Percentiles rank a stretch among this genome's conserved stretches.
These are phyloP conservation scores for Diplosoma virens DNA, from an alignment of 23 tunicate genomes.

Conservation along the genomic window DNA sequence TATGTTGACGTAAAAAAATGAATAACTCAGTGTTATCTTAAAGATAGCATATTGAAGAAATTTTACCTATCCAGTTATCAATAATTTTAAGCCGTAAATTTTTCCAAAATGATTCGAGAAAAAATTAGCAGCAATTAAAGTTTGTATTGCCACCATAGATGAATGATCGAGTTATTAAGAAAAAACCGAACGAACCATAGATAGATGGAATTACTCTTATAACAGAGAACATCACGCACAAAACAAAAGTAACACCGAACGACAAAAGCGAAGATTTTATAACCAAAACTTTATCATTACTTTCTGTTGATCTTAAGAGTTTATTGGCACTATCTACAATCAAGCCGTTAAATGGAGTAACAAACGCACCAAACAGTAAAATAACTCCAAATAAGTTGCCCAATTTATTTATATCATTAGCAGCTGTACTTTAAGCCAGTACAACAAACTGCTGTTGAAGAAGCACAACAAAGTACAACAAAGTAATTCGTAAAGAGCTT, in stretches of 20 bases:
- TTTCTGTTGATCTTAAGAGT: background rate
- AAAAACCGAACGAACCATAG: slow-evolving; percentile 15
- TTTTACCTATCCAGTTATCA: background rate
- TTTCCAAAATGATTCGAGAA: slow-evolving; percentile 35
- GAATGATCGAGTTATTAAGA: background rate
- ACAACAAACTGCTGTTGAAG: background rate
- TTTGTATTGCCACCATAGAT: background rate
- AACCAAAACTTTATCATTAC: background rate
- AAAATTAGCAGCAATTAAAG: slow-evolving; percentile 8
- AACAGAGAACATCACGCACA: slow-evolving; percentile 1
- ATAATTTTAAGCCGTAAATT: slow-evolving; percentile 1
- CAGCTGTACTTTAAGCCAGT: slow-evolving; percentile 9
- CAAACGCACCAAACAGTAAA: slow-evolving; percentile 4
- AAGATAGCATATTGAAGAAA: slow-evolving; percentile 29
- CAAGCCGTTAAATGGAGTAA: slow-evolving; percentile 28
- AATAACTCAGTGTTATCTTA: background rate
- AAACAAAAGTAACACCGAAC: background rate
- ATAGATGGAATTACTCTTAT: background rate
- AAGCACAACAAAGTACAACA: background rate
- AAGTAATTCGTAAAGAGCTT: background rate
- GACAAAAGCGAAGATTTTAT: background rate
- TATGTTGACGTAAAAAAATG: background rate
- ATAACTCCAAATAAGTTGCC: slow-evolving; percentile 27
- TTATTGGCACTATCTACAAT: slow-evolving; percentile 5
- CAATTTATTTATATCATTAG: background rate